These are phyloP conservation scores for Cercopithecus mitis DNA, from an alignment of 2,797 vertebrate genomes.

Conservation along the genomic window DNA sequence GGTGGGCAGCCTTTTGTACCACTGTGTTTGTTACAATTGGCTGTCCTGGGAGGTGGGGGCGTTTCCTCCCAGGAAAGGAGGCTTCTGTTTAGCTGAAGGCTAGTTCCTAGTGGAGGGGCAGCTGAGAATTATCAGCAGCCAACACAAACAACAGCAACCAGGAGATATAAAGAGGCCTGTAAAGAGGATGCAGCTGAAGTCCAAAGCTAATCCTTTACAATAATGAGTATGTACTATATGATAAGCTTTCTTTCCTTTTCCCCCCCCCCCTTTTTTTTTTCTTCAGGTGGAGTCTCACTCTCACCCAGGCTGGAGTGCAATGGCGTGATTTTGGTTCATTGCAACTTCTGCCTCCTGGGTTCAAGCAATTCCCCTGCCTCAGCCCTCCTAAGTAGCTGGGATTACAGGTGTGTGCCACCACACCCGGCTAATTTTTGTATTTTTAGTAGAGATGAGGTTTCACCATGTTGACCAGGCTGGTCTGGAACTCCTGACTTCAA, in stretches of 20 bases:
- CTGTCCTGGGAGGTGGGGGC: background rate
- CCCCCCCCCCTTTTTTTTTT: too few species aligned
- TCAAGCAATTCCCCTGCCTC: background rate
- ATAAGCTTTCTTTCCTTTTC: background rate
- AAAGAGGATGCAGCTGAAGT: background rate
- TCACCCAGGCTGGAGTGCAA: background rate
- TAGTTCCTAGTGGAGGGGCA: background rate
- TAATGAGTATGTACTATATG: background rate
- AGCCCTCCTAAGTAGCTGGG: background rate
- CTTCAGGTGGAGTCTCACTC: background rate
- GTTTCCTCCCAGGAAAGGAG: background rate
- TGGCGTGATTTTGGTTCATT: background rate
- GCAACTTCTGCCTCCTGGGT: background rate
- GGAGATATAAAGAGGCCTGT: background rate
- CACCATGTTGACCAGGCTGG: background rate
- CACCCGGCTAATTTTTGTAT: background rate
- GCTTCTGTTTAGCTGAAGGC: background rate
- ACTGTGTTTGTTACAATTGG: background rate
- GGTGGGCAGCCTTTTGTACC: background rate
- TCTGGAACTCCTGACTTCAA: background rate
- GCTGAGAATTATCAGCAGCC: background rate
- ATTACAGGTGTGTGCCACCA: background rate
- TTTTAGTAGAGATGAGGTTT: background rate
- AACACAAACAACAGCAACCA: background rate
- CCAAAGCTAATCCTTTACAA: rapidly evolving